Base-by-base conservation (phyloP, 2,797 vertebrate species). In the Poeciliopsis turneri region DNA sequence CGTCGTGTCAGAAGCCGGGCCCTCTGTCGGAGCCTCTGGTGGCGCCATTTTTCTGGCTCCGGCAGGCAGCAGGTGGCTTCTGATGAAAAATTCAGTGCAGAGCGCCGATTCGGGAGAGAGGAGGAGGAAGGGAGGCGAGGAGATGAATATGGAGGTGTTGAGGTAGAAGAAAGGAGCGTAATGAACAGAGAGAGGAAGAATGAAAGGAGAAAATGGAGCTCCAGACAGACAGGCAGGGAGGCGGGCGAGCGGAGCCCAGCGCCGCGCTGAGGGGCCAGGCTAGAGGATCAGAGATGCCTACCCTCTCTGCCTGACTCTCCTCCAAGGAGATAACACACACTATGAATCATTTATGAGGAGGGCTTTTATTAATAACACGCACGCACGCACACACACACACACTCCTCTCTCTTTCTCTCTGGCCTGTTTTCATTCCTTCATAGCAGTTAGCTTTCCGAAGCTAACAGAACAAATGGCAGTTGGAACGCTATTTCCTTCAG, bases 21-120 rank as follows among this genome's bases (percentile, higher is more conserved):
- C 95, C 95, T 90, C 95, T 88, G 97, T 96, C 92, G 95, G 95
- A 8, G 95, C 94, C 97, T 95, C 95, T 91, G 96, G 89, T 97
- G 96, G 93, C 95, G 91, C 1, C 81, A 72, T 64, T 84, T 86
- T 90, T 83, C 57, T 92, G 91, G 93, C 92, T 91, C 83, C 79
- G 84, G 88, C 88, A 87, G 92, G 92, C 94, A 92, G 93, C 92
- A 93, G 94, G 94, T 93, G 92, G 92, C 92, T 90, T 82, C 83
- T 92, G 90, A 94, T 94, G 93, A 94, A 94, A 93, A 91, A 93
- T 93, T 92, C 92, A 94, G 92, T 82, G 89, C 83, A 57, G 90
- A 89, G 88, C 55, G 57, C 53, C 25, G 84, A 92, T 88, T 88
- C 55, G 79, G 77, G 89, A 89, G 90, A 89, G 61, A 66, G 30